These are phyloP conservation scores for Thalassophryne amazonica DNA, from an alignment of 2,797 vertebrate species.

Conservation along the genomic window DNA sequence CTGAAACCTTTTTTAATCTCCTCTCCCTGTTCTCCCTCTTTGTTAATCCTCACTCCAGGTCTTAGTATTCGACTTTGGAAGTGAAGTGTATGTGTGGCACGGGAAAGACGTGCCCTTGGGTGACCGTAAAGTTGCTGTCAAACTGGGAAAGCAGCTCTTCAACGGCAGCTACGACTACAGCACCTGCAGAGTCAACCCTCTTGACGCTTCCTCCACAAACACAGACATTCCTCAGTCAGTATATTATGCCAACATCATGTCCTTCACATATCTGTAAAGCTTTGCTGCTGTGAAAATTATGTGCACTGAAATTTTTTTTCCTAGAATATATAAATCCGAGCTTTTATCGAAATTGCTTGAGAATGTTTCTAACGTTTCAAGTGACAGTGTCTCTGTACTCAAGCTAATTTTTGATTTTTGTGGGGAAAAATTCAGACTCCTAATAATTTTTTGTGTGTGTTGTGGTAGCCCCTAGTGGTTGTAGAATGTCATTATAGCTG, in stretches of 20 bases:
- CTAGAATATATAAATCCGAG: too few relatives aligned
- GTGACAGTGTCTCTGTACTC: too few relatives aligned
- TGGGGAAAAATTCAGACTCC: too few relatives aligned
- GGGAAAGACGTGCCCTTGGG: constrained; percentile 81
- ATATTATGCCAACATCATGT: not conserved
- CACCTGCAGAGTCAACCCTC: constrained; percentile 77
- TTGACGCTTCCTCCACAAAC: constrained; percentile 69
- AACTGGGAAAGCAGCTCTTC: constrained; percentile 82
- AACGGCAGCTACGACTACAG: constrained; percentile 78
- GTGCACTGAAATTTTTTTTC: too few relatives aligned
- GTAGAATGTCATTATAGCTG: constrained; percentile 10
- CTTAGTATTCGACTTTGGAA: constrained; percentile 83
- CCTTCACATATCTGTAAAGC: not conserved
- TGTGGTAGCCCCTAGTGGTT: constrained; percentile 56
- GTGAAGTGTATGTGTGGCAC: constrained; percentile 82
- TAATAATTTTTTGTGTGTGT: constrained; percentile 8
- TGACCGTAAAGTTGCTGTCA: constrained; percentile 80
- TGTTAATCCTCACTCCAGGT: constrained; percentile 53
- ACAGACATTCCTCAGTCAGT: constrained; percentile 72
- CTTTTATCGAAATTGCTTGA: too few relatives aligned
- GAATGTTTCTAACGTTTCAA: too few relatives aligned
- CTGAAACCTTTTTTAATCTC: not conserved
- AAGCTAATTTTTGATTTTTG: too few relatives aligned
- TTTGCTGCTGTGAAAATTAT: not conserved
- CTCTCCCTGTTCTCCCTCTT: not conserved